Evolutionary conservation across 2,797 vertebrate genomes (phyloP), one percentile per base, ranked within the genome.

Genomic region (Helarctos malayanus): DNA sequence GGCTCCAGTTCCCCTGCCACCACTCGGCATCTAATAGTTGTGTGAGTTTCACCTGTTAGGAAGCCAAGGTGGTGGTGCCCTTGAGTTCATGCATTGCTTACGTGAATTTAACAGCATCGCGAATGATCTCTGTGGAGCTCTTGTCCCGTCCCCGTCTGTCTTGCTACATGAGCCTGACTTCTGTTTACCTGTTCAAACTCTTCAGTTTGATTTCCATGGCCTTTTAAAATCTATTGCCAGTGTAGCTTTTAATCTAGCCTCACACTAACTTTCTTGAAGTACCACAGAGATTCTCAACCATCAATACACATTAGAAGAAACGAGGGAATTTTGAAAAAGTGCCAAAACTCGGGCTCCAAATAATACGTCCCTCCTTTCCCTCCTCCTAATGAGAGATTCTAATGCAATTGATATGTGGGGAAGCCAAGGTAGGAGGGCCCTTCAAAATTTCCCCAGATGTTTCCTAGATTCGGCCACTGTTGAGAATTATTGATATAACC

Each of bases 1-100:
- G 21, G n/a, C n/a, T 54, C 45, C 25, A 15, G 6, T 2, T 47
- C 11, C 4, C 9, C 47, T 13, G 0, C 2, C 9, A 9, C 38
- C 6, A 18, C n/a, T 47, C 63, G 21, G 76, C 7, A 6, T 23
- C 12, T 45, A 54, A 35, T 0, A 71, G 7, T 6, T 8, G 0
- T 32, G 27, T 12, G 10, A 38, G 21, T 59, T 11, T 90, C 19
- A 45, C 23, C 61, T 21, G 27, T 41, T 56, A 32, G 14, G 0
- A 21, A 76, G 18, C 25, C 9, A 29, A 88, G 14, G 3, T 14
- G 41, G 29, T 2, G 21, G 18, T 47, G 80, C 11, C 19, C 23
- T n/a, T 7, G 3, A 80, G 61, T 57, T 78, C 10, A 1, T 27
- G 11, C 4, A 27, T 18, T 65, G 27, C 14, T 25, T 49, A 56